Evolutionary conservation across 2,888 invertebrate species (phyloP).

Genomic region (Epistrophe grossulariae): DNA sequence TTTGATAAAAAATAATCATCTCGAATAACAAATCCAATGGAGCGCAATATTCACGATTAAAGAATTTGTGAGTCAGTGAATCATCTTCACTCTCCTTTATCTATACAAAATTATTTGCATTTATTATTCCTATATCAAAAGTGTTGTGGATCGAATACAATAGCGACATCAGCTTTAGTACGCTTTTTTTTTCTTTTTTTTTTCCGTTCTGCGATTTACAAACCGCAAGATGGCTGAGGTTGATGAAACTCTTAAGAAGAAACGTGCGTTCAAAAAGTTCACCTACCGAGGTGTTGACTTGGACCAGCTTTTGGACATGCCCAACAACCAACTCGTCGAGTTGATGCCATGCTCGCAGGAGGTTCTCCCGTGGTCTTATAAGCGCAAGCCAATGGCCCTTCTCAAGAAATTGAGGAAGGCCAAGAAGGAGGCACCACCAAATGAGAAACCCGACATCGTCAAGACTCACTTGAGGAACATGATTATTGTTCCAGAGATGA

Average conservation of each 20-base stretch:
- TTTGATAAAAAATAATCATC: no score
- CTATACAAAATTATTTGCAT: no score
- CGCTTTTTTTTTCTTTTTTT: no score
- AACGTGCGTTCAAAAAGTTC: conserved; percentile 99
- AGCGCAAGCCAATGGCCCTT: conserved; percentile 96
- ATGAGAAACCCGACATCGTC: conserved; percentile 99
- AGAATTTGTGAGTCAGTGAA: no score
- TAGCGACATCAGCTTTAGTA: no score
- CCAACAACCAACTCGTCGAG: conserved; percentile 97
- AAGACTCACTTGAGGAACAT: conserved; percentile 99
- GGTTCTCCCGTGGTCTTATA: conserved; percentile 97
- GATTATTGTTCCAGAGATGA: conserved; percentile 99
- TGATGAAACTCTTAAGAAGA: conserved; percentile 97
- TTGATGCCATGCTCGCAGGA: conserved; percentile 96
- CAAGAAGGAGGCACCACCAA: conserved; percentile 96
- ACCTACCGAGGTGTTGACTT: conserved; percentile 99
- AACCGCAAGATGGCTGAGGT: conserved; percentile 88
- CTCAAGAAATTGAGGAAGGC: conserved; percentile 98
- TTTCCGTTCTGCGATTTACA: conserved; percentile 85
- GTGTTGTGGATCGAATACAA: no score
- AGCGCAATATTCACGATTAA: no score
- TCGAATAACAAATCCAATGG: no score
- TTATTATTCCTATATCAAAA: no score
- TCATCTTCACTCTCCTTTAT: no score
- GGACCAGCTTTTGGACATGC: conserved; percentile 99